Conservation (phyloP, 2,888 invertebrate species). For the Conistra vaccinii region DNA sequence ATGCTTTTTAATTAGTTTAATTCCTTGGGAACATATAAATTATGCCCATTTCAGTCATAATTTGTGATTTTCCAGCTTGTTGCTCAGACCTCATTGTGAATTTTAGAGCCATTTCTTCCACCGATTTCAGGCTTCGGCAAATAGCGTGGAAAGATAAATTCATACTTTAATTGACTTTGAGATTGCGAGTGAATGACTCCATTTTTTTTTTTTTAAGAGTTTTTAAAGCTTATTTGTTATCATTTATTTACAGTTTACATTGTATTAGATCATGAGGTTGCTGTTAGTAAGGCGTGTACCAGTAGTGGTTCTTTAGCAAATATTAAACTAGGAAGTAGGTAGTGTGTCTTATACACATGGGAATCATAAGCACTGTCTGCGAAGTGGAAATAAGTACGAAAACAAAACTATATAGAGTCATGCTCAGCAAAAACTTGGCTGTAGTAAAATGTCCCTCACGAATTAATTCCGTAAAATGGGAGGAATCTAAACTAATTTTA, state of each 20-base stretch:
- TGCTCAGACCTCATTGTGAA: slow-evolving; percentile 20
- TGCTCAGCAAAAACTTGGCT: not conserved
- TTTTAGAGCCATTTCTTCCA: slow-evolving; percentile 35
- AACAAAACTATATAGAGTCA: not conserved
- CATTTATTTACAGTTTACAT: not conserved
- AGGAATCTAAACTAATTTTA: too few species aligned
- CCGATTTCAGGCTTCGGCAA: slow-evolving; percentile 14
- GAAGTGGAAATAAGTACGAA: not conserved
- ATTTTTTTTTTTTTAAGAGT: slow-evolving; percentile 4
- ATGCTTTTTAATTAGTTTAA: not conserved
- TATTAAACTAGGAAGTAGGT: not conserved
- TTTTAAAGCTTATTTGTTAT: slow-evolving; percentile 15
- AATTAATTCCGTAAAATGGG: too few species aligned
- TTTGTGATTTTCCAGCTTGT: slow-evolving; percentile 37
- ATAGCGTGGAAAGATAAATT: slow-evolving; percentile 45
- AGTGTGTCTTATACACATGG: not conserved
- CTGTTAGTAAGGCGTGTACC: too few species aligned
- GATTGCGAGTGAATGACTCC: slow-evolving; percentile 29
- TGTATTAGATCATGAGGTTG: not conserved
- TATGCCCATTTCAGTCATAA: slow-evolving; percentile 11
- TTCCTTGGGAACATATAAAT: slow-evolving; percentile 9
- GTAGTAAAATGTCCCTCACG: not conserved
- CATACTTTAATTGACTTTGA: slow-evolving; percentile 37
- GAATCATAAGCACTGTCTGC: not conserved
- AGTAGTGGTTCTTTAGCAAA: not conserved